A percentile compares a stretch with the other conserved stretches of the same genome.
Conservation (phyloP, 2,113 vertebrate species). For the Prunella fulvescens region DNA sequence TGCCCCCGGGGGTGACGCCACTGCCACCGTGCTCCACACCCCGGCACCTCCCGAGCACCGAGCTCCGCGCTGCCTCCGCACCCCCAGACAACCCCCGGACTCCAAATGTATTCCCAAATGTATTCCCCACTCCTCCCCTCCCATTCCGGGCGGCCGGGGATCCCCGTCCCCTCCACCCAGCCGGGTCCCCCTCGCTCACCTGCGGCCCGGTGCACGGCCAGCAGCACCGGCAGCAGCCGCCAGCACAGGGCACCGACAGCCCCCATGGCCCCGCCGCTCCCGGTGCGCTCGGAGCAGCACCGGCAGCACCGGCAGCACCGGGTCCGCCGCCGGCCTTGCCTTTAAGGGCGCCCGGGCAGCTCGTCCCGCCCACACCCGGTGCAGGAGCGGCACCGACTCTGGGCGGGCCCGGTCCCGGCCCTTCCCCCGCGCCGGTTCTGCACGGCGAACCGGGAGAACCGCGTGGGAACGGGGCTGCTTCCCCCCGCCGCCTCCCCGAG, state of each 20-base stretch:
- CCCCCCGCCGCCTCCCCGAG: too few species aligned
- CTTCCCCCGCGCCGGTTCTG: background rate
- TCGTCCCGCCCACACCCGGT: background rate
- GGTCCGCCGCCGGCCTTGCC: background rate
- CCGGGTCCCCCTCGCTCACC: background rate
- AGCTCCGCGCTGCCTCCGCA: accelerated
- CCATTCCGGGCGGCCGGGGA: too few species aligned
- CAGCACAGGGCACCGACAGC: background rate
- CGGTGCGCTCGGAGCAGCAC: background rate
- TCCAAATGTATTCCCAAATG: background rate
- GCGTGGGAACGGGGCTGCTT: background rate
- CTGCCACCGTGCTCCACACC: background rate
- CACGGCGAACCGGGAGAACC: background rate
- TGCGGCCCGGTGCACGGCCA: background rate
- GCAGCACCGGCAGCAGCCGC: background rate
- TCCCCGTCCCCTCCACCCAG: too few species aligned
- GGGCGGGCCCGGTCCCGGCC: background rate
- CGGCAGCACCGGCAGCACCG: background rate
- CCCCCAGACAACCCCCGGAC: too few species aligned
- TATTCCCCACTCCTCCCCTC: background rate
- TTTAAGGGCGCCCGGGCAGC: background rate
- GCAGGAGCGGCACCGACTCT: background rate
- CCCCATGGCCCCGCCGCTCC: background rate
- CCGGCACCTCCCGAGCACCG: accelerated
- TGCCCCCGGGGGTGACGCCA: background rate